These are phyloP conservation scores for Ophraella communa DNA, from an alignment of 2,888 invertebrate species.

Conservation along the genomic window DNA sequence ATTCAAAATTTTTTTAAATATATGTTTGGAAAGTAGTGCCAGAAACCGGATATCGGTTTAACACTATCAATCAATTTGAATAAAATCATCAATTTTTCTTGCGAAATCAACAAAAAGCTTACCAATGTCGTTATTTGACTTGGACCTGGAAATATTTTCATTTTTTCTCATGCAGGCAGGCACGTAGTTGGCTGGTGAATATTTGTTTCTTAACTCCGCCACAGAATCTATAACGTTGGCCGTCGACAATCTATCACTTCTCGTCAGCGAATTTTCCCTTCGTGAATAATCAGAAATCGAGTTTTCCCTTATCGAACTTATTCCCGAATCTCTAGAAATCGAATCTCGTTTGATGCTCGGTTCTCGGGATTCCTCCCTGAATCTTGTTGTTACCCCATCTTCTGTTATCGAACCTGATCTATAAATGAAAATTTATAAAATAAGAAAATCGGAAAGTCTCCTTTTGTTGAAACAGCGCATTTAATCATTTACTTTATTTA, in stretches of 20 bases:
- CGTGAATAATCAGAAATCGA: slow-evolving; percentile 58
- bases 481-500: too few relatives aligned
- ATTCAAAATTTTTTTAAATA: too few relatives aligned
- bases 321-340: slow-evolving; percentile 50
- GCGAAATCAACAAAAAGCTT: slow-evolving; percentile 21
- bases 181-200: slow-evolving; percentile 77
- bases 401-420: slow-evolving; percentile 58
- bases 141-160: slow-evolving; percentile 60
- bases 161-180: slow-evolving; percentile 61
- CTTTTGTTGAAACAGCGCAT: too few relatives aligned
- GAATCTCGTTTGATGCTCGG: slow-evolving; percentile 52
- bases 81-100: too few relatives aligned
- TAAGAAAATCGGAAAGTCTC: too few relatives aligned
- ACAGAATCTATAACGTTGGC: slow-evolving; percentile 56
- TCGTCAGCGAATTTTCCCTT: slow-evolving; percentile 63
- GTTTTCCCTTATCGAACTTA: slow-evolving; percentile 53
- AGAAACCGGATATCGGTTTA: too few relatives aligned
- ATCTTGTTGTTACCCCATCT: slow-evolving; percentile 59
- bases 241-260: slow-evolving; percentile 45
- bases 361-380: slow-evolving; percentile 59
- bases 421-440: slow-evolving; percentile 25
- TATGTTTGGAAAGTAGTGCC: too few relatives aligned
- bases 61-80: too few relatives aligned
- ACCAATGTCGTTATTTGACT: slow-evolving; percentile 68
- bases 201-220: slow-evolving; percentile 76